Evolutionary conservation across 2,797 vertebrate species (phyloP), one percentile per base, ranked within the genome.

Genomic region (Mus spretus): DNA sequence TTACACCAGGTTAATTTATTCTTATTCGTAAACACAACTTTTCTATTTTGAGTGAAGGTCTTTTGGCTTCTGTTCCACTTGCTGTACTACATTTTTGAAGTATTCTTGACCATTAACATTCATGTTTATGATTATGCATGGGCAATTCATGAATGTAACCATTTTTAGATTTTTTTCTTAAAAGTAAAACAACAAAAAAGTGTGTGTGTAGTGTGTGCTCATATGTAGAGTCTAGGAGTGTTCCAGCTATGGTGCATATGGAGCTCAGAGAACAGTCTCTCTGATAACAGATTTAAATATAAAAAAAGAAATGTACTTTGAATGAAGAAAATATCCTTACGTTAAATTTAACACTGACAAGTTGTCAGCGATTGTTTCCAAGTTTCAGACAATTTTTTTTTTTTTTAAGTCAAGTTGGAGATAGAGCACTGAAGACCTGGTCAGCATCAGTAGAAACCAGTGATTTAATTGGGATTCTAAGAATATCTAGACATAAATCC

Each of bases 101-200:
- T 91, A 81, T 86, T 11, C 50, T 90, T 86, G 55, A 77, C 26
- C 57, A 5, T 77, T 90, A 47, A 40, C 28, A 75, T 44, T 93
- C 50, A 79, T 90, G 28, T 85, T 91, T 94, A 89, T 93, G 31
- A 53, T n/a, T 95, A 34, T 91, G 96, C 34, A 26, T 77, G 17
- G 67, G 8, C 59, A 37, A 92, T 65, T 90, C 20, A 79, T 79
- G 53, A 82, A 28, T 91, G 4, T 88, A 72, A 13, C 87, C 24
- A 77, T 61, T 20, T 90, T 8, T n/a, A 77, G 8, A 50, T 53
- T 97, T 81, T 81, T 15, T 50, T 89, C 47, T 55, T 87, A 24
- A 86, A 24, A 70, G 47, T 2, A 40, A 40, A 59, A 47, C 37
- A 82, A 75, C 37, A 79, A 17, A 63, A 50, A 65, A 34, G 17